Conservation (phyloP, 2,888 invertebrate genomes). For the Pterostichus madidus region DNA sequence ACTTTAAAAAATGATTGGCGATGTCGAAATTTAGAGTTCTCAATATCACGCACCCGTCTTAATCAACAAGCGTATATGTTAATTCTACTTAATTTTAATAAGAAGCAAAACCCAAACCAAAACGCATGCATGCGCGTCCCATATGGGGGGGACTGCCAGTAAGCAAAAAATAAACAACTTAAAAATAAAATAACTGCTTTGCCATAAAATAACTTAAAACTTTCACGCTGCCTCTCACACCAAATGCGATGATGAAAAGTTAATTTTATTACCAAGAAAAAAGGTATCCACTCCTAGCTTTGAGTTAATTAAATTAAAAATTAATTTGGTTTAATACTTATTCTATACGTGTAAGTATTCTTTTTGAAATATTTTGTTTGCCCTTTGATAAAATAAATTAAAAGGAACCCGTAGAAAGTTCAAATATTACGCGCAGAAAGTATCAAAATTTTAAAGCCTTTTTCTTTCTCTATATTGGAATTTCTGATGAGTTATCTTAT, state of each 20-base stretch:
- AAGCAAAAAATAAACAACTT: constrained; percentile 57
- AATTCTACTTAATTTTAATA: constrained; percentile 59
- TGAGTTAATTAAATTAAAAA: constrained; percentile 27
- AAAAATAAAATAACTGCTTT: constrained; percentile 9
- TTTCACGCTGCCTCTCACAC: background rate
- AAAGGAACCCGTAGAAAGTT: constrained; percentile 47
- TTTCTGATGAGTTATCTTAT: constrained; percentile 47
- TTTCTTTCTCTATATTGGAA: constrained; percentile 53
- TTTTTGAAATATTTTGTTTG: constrained; percentile 39
- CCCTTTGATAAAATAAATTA: constrained; percentile 45
- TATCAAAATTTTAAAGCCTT: constrained; percentile 49
- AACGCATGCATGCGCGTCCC: constrained; percentile 61
- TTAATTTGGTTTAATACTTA: constrained; percentile 28
- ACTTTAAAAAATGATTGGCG: no score
- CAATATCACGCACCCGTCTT: no score
- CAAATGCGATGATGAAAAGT: constrained; percentile 5
- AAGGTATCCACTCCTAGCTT: constrained; percentile 1
- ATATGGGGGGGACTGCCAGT: constrained; percentile 28
- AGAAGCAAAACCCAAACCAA: constrained; percentile 57
- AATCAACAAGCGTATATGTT: constrained; percentile 33
- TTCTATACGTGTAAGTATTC: constrained; percentile 13
- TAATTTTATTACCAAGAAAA: constrained; percentile 3
- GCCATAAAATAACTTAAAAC: constrained; percentile 1
- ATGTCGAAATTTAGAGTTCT: no score
- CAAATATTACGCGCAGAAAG: constrained; percentile 6